Base-by-base conservation (phyloP, 2,888 invertebrate species). In the Germaria angustata region DNA sequence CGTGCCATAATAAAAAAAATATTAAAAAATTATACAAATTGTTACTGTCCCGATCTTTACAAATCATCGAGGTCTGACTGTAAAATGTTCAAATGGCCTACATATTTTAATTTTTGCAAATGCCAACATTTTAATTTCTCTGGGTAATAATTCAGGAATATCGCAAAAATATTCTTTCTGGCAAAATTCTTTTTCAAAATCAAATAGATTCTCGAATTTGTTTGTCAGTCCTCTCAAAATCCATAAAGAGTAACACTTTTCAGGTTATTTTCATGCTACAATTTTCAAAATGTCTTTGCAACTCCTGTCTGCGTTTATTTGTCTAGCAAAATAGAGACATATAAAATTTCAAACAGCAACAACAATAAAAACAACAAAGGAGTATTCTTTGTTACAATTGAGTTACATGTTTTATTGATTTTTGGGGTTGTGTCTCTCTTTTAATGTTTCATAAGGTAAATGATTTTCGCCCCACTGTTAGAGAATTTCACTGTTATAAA, bases 361-460 rank as follows among this genome's bases (percentile, higher is more conserved):
- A 66, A 57, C 15, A 41, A 59, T 17, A 46, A 46, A 6, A 13
- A 51, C 39, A 76, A 49, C 1, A 61, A 61, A 2, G 4, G 39
- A 59, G 17, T 41, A 32, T 51, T 59, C 20, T 68, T 66, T 59
- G 51, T 39, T 51, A 68, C 51, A 46, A 69, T 36, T 28, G 53
- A 46, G 77, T 65, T 75, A 69, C 82, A 82, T 57, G 69, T 82
- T 76, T 71, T 82, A 82, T 82, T 79, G 82, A 82, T 82, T 82
- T 82, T 82, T 79, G 32, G 82, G 82, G 82, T 79, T 82, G 81
- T 78, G 75, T 71, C 82, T 79, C 71, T 75, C 57, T 63, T 28
- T 59, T n/a, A 5, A 66, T 17, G 24, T 32, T 13, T 39, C 15
- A 28, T n/a, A 59, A 44, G 22, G 20, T 41, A n/a, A n/a, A 1